Evolutionary conservation across 1,140 invertebrate species (phyloP).

Genomic region (Lordiphosa clarofinis): DNA sequence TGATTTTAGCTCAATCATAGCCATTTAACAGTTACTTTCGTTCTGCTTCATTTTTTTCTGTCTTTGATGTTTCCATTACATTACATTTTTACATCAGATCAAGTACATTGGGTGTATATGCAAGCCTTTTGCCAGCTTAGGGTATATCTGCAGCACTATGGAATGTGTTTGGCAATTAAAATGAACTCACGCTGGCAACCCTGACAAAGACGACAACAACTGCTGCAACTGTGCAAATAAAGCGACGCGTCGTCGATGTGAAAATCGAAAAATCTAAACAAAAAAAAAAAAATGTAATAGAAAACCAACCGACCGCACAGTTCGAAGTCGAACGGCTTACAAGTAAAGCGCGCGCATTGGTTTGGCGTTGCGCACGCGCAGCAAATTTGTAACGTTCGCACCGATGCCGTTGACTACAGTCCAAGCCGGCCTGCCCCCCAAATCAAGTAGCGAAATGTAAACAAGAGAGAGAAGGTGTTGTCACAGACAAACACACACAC

Average conservation of each 20-base stretch:
- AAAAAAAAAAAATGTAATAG: constrained; percentile 40
- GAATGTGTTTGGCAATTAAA: constrained; percentile 73
- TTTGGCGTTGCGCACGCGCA: constrained; percentile 54
- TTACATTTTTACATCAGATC: no score
- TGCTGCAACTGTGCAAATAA: constrained; percentile 28
- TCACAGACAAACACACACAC: no score
- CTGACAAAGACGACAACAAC: constrained; percentile 56
- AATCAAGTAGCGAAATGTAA: no score
- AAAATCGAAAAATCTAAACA: no score
- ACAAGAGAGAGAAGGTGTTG: no score
- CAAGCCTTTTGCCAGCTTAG: neutral
- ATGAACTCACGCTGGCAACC: constrained; percentile 76
- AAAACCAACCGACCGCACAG: constrained; percentile 17
- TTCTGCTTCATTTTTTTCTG: no score
- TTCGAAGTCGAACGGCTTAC: constrained; percentile 15
- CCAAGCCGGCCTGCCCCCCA: neutral
- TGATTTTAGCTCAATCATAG: no score
- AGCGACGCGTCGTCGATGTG: neutral
- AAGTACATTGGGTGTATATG: neutral
- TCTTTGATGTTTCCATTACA: no score
- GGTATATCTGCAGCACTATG: constrained; percentile 9
- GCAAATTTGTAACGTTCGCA: constrained; percentile 63
- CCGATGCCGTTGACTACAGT: constrained; percentile 22
- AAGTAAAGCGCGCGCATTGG: constrained; percentile 49
- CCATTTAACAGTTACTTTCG: no score